A percentile compares a stretch with the other conserved stretches of the same genome.
Conservation (phyloP, 30 jellyfish, hydroid and myxozoan genomes). For the Turritopsis rubra region DNA sequence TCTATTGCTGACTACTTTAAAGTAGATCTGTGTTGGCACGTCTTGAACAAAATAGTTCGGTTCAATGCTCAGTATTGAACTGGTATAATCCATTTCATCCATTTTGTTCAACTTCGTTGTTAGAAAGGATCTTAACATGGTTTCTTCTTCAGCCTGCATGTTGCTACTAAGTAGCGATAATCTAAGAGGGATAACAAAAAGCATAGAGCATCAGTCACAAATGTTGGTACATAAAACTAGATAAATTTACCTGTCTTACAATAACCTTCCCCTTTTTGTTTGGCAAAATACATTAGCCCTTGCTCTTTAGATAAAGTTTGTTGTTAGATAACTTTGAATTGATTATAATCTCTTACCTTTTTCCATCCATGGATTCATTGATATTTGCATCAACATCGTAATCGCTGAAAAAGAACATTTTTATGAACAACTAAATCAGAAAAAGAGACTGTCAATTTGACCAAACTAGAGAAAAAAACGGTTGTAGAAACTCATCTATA, state of each 20-base stretch:
- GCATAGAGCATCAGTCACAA: neutral
- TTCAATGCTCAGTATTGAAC: conserved; percentile 23
- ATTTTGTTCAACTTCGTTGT: conserved; percentile 22
- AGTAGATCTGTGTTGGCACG: conserved; percentile 21
- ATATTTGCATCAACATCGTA: neutral
- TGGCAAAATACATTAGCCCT: too few relatives aligned
- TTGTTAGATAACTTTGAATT: too few relatives aligned
- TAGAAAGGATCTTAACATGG: conserved; percentile 63
- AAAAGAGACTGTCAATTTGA: too few relatives aligned
- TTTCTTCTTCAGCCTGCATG: conserved; percentile 81
- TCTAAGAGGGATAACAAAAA: conserved; percentile 27
- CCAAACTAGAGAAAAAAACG: neutral
- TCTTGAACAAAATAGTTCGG: conserved; percentile 17
- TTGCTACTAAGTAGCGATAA: conserved; percentile 81
- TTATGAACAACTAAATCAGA: neutral
- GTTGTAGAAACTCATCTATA: too few relatives aligned
- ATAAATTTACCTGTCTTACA: too few relatives aligned
- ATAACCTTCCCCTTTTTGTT: too few relatives aligned
- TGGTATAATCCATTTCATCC: neutral
- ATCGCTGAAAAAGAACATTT: neutral
- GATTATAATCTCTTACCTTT: too few relatives aligned
- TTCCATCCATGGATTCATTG: neutral
- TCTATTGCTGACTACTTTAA: neutral
- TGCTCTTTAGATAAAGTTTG: too few relatives aligned
- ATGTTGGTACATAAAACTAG: neutral